Percentiles rank a stretch among this genome's conserved stretches.
Conservation (phyloP, 2,888 invertebrate species). For the Caenorhabditis sp. region DNA sequence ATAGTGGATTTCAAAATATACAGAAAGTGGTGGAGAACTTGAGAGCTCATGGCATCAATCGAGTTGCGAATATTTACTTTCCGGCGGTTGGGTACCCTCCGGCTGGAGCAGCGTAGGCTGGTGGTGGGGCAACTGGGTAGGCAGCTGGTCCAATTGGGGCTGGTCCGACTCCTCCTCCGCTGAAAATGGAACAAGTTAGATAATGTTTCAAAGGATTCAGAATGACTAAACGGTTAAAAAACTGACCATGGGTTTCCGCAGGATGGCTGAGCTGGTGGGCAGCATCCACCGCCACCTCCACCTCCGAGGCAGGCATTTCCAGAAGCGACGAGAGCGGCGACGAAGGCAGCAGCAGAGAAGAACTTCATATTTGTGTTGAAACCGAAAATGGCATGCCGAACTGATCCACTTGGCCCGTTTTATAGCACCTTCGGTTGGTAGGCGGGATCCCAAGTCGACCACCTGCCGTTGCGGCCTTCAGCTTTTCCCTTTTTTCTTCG, state of each 20-base stretch:
- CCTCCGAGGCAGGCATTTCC: conserved; percentile 63
- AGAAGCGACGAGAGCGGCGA: conserved; percentile 53
- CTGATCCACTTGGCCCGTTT: conserved; percentile 24
- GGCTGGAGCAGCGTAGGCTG: conserved; percentile 37
- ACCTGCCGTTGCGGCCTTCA: conserved; percentile 50
- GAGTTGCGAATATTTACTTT: conserved; percentile 45
- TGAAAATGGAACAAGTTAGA: conserved; percentile 29
- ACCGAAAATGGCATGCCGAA: conserved; percentile 50
- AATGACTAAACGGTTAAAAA: not conserved
- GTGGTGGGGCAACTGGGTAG: conserved; percentile 54
- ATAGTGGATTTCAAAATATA: conserved; percentile 49
- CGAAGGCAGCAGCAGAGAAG: conserved; percentile 44
- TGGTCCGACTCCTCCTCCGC: conserved; percentile 56
- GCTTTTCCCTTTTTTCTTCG: conserved; percentile 18
- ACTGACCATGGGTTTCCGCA: conserved; percentile 67
- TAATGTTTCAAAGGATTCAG: not conserved
- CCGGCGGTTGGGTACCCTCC: conserved; percentile 53
- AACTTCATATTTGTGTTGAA: conserved; percentile 53
- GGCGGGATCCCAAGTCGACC: conserved; percentile 48
- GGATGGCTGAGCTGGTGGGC: conserved; percentile 63
- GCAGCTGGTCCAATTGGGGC: conserved; percentile 48
- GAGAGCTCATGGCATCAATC: conserved; percentile 54
- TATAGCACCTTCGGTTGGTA: conserved; percentile 27
- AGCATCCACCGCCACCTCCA: conserved; percentile 64
- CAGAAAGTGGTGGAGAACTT: conserved; percentile 41